Conservation (phyloP, 2,113 vertebrate species). For the Eulemur macaco region DNA sequence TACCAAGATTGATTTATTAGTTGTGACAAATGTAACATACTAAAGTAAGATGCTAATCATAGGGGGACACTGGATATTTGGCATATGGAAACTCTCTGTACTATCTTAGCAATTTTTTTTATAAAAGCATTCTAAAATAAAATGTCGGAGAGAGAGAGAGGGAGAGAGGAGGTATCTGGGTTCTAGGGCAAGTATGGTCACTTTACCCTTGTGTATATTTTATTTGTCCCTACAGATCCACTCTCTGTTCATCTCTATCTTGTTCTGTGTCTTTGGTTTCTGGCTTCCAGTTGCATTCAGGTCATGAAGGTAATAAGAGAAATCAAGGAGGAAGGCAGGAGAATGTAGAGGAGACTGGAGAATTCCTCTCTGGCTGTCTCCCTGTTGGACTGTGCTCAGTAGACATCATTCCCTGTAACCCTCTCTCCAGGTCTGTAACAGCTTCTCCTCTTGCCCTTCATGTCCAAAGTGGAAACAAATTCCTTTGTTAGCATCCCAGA, state of each 20-base stretch:
- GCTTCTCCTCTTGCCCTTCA: neutral
- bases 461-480: neutral
- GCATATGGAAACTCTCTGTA: neutral
- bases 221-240: neutral
- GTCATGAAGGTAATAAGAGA: neutral
- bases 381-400: neutral
- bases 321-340: neutral
- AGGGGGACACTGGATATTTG: too few species aligned
- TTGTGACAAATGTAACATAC: neutral
- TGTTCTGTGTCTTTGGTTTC: neutral
- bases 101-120: neutral
- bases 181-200: neutral
- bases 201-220: neutral
- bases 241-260: neutral
- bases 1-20: neutral
- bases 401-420: neutral
- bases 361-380: neutral
- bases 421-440: neutral
- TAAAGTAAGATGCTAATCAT: neutral
- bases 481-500: neutral
- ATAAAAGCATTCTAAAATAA: neutral
- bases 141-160: neutral
- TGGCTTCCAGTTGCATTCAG: neutral
- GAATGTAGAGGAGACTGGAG: neutral
- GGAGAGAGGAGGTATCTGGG: neutral